Evolutionary conservation across 2,113 vertebrate species (phyloP).

Genomic region (Cyphomyrus discorhynchus): DNA sequence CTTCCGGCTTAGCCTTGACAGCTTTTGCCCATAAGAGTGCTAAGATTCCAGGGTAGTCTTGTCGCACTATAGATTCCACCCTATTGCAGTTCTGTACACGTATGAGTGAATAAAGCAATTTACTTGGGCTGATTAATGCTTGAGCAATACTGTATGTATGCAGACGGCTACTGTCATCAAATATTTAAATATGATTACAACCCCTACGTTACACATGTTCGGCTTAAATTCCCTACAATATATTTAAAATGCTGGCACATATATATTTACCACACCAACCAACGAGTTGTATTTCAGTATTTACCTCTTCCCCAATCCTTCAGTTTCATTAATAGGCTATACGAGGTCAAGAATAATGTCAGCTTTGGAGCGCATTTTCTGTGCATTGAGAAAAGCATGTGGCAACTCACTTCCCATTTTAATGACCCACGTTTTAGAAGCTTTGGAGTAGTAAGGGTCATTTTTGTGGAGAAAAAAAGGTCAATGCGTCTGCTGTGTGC

Average conservation of each 20-base stretch:
- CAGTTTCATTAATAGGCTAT: neutral
- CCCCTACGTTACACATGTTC: neutral
- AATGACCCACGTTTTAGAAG: neutral
- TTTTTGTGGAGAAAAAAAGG: neutral
- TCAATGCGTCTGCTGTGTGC: neutral
- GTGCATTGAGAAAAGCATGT: neutral
- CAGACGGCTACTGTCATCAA: neutral
- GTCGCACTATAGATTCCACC: neutral
- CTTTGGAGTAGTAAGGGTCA: neutral
- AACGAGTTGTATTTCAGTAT: neutral
- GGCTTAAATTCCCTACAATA: neutral
- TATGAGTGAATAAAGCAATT: neutral
- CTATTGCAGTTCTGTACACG: neutral
- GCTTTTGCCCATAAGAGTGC: neutral
- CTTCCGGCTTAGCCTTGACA: neutral
- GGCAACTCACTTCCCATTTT: neutral
- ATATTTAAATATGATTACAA: neutral
- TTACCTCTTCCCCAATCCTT: neutral
- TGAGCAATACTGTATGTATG: neutral
- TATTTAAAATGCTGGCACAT: neutral
- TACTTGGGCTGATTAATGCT: neutral
- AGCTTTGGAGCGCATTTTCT: neutral
- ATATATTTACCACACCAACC: neutral
- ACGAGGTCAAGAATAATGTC: neutral
- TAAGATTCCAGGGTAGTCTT: neutral